phyloP scores from a whole-genome alignment of 2,113 vertebrate species.

The Ploceus nigricollis region DNA sequence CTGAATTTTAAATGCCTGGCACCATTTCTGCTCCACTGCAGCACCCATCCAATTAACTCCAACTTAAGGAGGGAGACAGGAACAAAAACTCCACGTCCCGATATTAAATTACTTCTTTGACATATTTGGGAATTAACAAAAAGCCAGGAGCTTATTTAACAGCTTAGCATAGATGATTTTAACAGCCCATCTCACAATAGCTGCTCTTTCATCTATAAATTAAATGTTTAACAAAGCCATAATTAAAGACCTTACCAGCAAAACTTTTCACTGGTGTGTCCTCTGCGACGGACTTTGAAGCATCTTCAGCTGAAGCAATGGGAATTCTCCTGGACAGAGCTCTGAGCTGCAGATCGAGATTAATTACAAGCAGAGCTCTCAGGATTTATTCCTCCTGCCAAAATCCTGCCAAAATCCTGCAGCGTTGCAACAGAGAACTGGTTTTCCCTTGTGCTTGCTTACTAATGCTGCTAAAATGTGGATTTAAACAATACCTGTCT shows the following conservation, averaged over 20 bases:
- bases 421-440: background rate
- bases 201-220: conserved; percentile 63
- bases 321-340: conserved; percentile 63
- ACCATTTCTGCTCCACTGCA: conserved; percentile 30
- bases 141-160: conserved; percentile 5
- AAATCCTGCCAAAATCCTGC: conserved; percentile 47
- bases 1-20: background rate
- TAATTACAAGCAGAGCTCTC: conserved; percentile 58
- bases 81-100: background rate
- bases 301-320: conserved; percentile 55
- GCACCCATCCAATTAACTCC: conserved; percentile 31
- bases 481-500: conserved; percentile 42
- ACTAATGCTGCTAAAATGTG: conserved; percentile 44
- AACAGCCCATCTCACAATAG: conserved; percentile 27
- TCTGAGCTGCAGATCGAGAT: conserved; percentile 21
- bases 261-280: conserved; percentile 38
- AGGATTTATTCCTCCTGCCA: conserved; percentile 48
- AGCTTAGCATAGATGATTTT: conserved; percentile 17
- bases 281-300: conserved; percentile 52
- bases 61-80: background rate
- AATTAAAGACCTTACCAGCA: conserved; percentile 58
- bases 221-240: conserved; percentile 57
- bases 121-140: conserved; percentile 34
- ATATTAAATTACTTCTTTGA: conserved; percentile 18
- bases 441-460: conserved; percentile 50